These are phyloP conservation scores for Neuroterus valhalla DNA, from an alignment of 1,140 invertebrate genomes.

Conservation along the genomic window DNA sequence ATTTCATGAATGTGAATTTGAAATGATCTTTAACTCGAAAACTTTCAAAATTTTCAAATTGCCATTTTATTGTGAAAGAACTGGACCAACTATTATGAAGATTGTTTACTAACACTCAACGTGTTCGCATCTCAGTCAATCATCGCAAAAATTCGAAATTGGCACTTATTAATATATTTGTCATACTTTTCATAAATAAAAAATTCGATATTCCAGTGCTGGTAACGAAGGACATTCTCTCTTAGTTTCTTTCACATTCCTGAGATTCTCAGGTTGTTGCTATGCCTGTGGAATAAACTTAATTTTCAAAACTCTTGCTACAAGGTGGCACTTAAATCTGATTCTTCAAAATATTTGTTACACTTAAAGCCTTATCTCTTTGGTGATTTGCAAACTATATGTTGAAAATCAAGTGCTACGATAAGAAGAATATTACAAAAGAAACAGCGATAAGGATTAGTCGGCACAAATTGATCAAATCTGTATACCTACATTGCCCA, in stretches of 20 bases:
- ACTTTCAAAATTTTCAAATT: too few species aligned
- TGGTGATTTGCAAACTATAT: slow-evolving; percentile 26
- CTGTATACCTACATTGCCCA: slow-evolving; percentile 42
- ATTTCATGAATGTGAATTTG: too few species aligned
- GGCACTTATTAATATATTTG: too few species aligned
- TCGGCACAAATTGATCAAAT: slow-evolving; percentile 53
- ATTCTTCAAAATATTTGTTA: slow-evolving; percentile 34
- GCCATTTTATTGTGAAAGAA: slow-evolving; percentile 21
- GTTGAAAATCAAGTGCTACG: neutral
- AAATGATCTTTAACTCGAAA: too few species aligned
- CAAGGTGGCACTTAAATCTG: slow-evolving; percentile 30
- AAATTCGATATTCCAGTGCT: slow-evolving; percentile 61
- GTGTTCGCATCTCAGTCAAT: neutral
- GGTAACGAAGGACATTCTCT: slow-evolving; percentile 59
- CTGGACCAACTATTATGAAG: slow-evolving; percentile 32
- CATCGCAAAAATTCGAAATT: neutral
- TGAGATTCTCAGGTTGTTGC: slow-evolving; percentile 66
- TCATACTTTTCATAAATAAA: slow-evolving; percentile 38
- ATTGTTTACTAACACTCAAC: slow-evolving; percentile 2
- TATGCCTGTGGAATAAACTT: slow-evolving; percentile 70
- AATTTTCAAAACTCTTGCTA: slow-evolving; percentile 44
- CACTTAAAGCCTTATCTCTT: slow-evolving; percentile 12
- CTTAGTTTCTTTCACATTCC: slow-evolving; percentile 64
- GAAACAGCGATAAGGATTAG: slow-evolving; percentile 12
- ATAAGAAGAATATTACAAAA: slow-evolving; percentile 42